Conservation (phyloP, 2,113 vertebrate genomes). For the Sylvicapra grimmia region DNA sequence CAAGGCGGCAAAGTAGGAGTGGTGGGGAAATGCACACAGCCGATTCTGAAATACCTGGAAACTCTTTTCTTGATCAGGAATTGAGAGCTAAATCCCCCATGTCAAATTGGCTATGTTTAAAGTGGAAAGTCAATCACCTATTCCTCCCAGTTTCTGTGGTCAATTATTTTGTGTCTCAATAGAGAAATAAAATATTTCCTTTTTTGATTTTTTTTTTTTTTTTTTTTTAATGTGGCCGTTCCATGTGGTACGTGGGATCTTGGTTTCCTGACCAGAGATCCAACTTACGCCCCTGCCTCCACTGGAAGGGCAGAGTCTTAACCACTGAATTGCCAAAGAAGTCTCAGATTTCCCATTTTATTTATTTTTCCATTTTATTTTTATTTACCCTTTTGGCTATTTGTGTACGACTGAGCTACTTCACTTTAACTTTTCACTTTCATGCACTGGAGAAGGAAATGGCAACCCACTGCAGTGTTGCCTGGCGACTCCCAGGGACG, state of each 20-base stretch:
- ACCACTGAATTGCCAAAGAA: background rate
- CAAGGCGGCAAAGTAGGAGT: background rate
- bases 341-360: background rate
- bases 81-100: background rate
- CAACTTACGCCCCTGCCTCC: fast-evolving
- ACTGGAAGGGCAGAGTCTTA: background rate
- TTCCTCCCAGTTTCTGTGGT: background rate
- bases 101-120: background rate
- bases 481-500: too few species aligned
- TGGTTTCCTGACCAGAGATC: background rate
- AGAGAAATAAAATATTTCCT: background rate
- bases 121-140: background rate
- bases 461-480: too few species aligned
- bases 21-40: background rate
- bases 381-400: background rate
- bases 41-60: background rate
- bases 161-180: background rate
- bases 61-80: background rate
- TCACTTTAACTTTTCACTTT: too few species aligned
- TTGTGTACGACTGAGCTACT: background rate
- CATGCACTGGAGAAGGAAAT: too few species aligned
- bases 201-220: background rate
- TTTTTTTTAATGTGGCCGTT: background rate
- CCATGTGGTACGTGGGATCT: background rate
- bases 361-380: background rate